These are phyloP conservation scores for Asteroscopus sphinx DNA, from an alignment of 2,888 invertebrate genomes.

Conservation along the genomic window DNA sequence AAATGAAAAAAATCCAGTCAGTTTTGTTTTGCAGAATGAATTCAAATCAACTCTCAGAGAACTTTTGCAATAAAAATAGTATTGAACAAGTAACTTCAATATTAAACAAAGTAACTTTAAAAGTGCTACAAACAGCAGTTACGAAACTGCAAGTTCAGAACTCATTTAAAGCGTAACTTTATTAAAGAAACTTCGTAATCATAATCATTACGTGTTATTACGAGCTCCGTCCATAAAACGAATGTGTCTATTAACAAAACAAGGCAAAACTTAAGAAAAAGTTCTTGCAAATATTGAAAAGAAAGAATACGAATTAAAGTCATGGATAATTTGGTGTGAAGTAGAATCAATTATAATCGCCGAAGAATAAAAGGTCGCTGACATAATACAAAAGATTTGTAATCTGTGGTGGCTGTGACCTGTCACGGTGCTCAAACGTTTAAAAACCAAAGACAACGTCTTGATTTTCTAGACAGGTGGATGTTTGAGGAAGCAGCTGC, in stretches of 20 bases:
- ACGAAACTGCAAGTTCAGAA: slow-evolving; percentile 17
- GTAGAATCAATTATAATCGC: slow-evolving; percentile 40
- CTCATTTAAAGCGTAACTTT: slow-evolving; percentile 12
- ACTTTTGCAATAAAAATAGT: slow-evolving; percentile 29
- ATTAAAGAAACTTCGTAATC: slow-evolving; percentile 21
- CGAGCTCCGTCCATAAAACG: slow-evolving; percentile 4
- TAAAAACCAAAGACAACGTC: slow-evolving; percentile 28
- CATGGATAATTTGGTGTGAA: slow-evolving; percentile 33
- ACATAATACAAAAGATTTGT: slow-evolving; percentile 50
- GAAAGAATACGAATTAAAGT: slow-evolving; percentile 13
- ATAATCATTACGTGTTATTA: slow-evolving; percentile 17
- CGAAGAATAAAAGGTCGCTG: slow-evolving; percentile 44
- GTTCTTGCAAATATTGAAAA: slow-evolving; percentile 32
- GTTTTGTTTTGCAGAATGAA: slow-evolving; percentile 1
- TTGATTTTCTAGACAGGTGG: slow-evolving; percentile 52
- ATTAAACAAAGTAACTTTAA: slow-evolving; percentile 1
- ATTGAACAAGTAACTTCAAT: slow-evolving; percentile 5
- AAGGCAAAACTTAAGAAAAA: slow-evolving; percentile 16
- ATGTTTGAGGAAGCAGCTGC: slow-evolving; percentile 43
- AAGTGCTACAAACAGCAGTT: slow-evolving; percentile 18
- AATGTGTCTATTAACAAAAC: slow-evolving; percentile 4
- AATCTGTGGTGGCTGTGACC: slow-evolving; percentile 49
- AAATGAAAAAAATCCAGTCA: slow-evolving; percentile 7
- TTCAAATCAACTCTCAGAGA: slow-evolving; percentile 16
- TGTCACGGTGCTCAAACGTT: slow-evolving; percentile 43